These are phyloP conservation scores for Ibidorhyncha struthersii DNA, from an alignment of 2,113 vertebrate species.

Conservation along the genomic window DNA sequence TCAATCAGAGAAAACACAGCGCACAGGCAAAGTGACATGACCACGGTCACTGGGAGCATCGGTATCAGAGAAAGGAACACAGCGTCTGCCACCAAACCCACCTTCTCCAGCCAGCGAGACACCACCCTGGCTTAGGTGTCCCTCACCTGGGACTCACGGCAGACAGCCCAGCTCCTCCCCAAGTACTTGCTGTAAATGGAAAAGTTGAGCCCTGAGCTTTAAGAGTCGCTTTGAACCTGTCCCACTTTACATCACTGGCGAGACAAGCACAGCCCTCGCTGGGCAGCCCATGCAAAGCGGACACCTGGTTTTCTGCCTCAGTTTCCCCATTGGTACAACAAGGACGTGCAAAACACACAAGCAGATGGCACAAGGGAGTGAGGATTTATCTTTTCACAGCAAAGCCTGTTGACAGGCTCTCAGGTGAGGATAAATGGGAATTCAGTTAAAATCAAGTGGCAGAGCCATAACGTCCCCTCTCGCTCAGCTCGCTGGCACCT, in stretches of 20 bases:
- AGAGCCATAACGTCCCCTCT: neutral
- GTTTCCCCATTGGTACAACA: neutral
- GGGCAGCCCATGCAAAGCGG: neutral
- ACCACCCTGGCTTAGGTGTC: rapidly evolving
- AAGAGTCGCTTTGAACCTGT: neutral
- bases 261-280: neutral
- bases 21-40: rapidly evolving
- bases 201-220: neutral
- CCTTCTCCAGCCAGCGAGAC: neutral
- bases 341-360: rapidly evolving
- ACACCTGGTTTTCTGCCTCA: neutral
- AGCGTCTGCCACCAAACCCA: neutral
- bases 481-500: rapidly evolving
- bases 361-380: rapidly evolving
- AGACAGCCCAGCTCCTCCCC: neutral
- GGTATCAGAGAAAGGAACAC: rapidly evolving
- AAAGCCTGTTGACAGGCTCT: neutral
- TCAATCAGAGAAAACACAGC: rapidly evolving
- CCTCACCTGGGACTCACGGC: neutral
- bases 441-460: neutral
- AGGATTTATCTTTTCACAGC: neutral
- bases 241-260: neutral
- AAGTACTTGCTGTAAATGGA: rapidly evolving
- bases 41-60: rapidly evolving
- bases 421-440: neutral